Evolutionary conservation across 2,888 invertebrate species (phyloP), one percentile per base, ranked within the genome.

Genomic region (Agonum fuliginosum): DNA sequence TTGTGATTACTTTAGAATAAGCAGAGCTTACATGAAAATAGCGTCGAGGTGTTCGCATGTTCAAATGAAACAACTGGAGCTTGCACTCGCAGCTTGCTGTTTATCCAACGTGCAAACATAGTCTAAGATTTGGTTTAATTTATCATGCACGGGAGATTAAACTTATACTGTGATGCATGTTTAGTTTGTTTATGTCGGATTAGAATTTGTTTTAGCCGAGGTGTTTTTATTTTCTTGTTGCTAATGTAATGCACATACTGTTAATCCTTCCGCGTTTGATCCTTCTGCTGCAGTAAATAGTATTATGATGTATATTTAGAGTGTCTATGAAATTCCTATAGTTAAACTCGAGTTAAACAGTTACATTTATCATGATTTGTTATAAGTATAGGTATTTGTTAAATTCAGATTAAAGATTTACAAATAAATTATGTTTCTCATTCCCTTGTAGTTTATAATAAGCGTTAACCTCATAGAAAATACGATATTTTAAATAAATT

Each of bases 81-180:
- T n/a, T n/a, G n/a, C n/a, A n/a, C n/a, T n/a, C n/a, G n/a, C n/a
- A n/a, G n/a, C n/a, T 6, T 12, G 58, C n/a, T 62, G 30, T 30
- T 17, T 54, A 62, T 62, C 58, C 58, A 30, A 67, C 41, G 22
- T 41, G 67, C 46, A 69, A 43, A 69, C 24, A 43, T 24, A 24
- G 22, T 69, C 69, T 41, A 69, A 69, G 69, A 69, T 69, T 69
- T 46, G 46, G 69, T 69, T 69, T 69, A 69, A 69, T 69, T 43
- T 69, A 69, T 69, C 69, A 46, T 46, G 67, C 34, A 34, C 67
- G 67, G 22, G 41, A 67, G 41, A 67, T 67, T 67, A 67, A 37
- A 67, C 41, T 41, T 37, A 67, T 37, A 67, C 22, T 37, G 41
- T 67, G 67, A 67, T 22, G 46, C 69, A 69, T 62, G 58, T 62